Percentiles rank a stretch among this genome's conserved stretches.
These are phyloP conservation scores for Sycophila texana DNA, from an alignment of 2,888 invertebrate species.

Conservation along the genomic window DNA sequence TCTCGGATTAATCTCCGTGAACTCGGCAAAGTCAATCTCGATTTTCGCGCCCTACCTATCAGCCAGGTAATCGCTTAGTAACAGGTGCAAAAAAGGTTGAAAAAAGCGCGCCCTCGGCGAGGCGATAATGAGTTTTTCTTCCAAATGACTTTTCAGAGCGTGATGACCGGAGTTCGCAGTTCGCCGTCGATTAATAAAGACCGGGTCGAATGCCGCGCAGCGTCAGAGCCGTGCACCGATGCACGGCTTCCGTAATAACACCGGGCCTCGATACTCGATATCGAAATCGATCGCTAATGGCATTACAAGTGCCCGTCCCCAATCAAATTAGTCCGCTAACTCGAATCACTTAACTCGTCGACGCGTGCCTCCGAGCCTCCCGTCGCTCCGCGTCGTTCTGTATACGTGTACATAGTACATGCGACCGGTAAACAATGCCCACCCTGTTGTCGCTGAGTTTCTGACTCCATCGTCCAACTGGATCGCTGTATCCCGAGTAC, in stretches of 20 bases:
- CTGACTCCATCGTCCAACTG: not conserved
- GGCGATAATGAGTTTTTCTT: too few species aligned
- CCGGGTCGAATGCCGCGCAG: too few species aligned
- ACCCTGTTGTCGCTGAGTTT: not conserved
- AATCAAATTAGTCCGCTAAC: conserved; percentile 51
- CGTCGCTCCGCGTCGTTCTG: not conserved
- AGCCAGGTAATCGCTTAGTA: too few species aligned
- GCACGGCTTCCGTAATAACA: not conserved
- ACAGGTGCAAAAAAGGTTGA: too few species aligned
- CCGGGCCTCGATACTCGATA: not conserved
- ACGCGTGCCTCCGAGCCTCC: conserved; percentile 7
- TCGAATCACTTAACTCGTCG: conserved; percentile 49
- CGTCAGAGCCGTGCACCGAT: too few species aligned
- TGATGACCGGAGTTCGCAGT: too few species aligned
- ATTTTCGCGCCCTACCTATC: too few species aligned
- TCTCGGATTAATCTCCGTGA: too few species aligned
- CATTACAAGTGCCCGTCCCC: conserved; percentile 39
- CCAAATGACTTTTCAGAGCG: too few species aligned
- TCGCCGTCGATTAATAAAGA: too few species aligned
- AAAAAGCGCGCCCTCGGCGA: too few species aligned
- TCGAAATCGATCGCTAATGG: conserved; percentile 45
- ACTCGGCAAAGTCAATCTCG: too few species aligned
- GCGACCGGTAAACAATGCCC: conserved; percentile 3
- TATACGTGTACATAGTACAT: not conserved
- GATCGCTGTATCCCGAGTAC: not conserved